phyloP scores from a whole-genome alignment of 30 jellyfish, hydroid and myxozoan genomes.

The Pelagia noctiluca region DNA sequence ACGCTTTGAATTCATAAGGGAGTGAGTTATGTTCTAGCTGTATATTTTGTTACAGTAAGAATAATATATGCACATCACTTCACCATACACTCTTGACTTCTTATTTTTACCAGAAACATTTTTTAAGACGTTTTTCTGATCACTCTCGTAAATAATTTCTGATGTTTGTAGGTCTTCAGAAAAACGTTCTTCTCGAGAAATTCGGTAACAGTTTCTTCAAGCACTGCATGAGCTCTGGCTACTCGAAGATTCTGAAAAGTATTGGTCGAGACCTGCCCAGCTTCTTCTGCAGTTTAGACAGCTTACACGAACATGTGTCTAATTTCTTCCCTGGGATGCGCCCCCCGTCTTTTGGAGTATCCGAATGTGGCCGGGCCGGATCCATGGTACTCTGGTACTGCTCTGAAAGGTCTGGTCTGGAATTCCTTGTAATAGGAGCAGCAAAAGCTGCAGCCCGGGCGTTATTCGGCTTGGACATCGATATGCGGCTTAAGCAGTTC shows the following conservation, averaged over 20 bases:
- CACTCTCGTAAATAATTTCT: too few species aligned
- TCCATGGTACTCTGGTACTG: conserved; percentile 56
- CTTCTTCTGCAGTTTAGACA: conserved; percentile 67
- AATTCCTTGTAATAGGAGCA: conserved; percentile 57
- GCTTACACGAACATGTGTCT: conserved; percentile 75
- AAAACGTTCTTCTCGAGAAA: conserved; percentile 53
- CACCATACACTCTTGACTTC: too few species aligned
- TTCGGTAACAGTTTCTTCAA: conserved; percentile 74
- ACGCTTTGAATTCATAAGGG: too few species aligned
- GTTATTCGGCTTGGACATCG: conserved; percentile 53
- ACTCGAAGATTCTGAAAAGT: conserved; percentile 63
- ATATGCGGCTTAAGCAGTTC: conserved; percentile 27
- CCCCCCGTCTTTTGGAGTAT: conserved; percentile 73
- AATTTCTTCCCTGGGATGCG: conserved; percentile 84
- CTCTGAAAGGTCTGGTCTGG: conserved; percentile 76
- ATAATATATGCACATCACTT: too few species aligned
- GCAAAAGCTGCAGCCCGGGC: conserved; percentile 63
- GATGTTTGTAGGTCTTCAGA: conserved; percentile 34
- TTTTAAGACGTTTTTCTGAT: too few species aligned
- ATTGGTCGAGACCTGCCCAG: conserved; percentile 73
- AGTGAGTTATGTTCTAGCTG: too few species aligned
- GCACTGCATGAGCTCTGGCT: conserved; percentile 66
- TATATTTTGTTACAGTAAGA: too few species aligned
- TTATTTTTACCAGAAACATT: too few species aligned
- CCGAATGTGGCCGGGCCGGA: conserved; percentile 41